Base-by-base conservation (phyloP, 2,888 invertebrate genomes). In the Clepsis dumicolana region DNA sequence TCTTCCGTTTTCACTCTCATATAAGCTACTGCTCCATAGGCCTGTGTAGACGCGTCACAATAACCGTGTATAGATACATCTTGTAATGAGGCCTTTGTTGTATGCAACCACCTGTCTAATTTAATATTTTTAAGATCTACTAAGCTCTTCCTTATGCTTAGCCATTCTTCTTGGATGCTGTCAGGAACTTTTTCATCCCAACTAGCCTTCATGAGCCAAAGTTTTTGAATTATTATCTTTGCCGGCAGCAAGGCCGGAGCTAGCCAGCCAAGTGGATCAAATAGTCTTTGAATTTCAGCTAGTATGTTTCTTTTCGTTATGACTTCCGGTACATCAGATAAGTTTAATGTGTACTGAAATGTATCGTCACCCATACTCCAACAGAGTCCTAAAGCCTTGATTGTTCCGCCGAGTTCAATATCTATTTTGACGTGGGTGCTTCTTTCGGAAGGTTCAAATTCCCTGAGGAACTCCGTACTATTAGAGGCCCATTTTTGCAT, bases 231-330 rank as follows among this genome's bases (percentile, higher is more conserved):
- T 5, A 73, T n/a, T 4, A 71, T 63, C 48, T 75, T 74, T 4
- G 70, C 63, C 27, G 65, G 52, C 21, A 70, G 16, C 5, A 65
- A 41, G 4, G 44, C 10, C 5, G 73, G 73, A 7, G 70, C 60
- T 8, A 75, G 54, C 70, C 72, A 72, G 12, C 74, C 74, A 3
- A 74, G 50, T 0, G 74, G 73, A 53, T 75, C 75, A 12, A 70
- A 74, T 0, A 74, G 24, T n/a, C 21, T 56, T 50, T 71, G 69
- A 0, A 73, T 53, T 0, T 74, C 72, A 7, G 73, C 70, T 63
- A 66, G 18, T 18, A 72, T 74, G 4, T 71, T 72, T 0, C 71
- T 50, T 0, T 29, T 27, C 18, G 72, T 8, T 71, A 69, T 7
- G 70, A 38, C 8, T 71, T 14, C 14, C 50, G 16, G 21, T 16